These are phyloP conservation scores for Drosophila ficusphila DNA, from an alignment of 1,140 invertebrate species.

Conservation along the genomic window DNA sequence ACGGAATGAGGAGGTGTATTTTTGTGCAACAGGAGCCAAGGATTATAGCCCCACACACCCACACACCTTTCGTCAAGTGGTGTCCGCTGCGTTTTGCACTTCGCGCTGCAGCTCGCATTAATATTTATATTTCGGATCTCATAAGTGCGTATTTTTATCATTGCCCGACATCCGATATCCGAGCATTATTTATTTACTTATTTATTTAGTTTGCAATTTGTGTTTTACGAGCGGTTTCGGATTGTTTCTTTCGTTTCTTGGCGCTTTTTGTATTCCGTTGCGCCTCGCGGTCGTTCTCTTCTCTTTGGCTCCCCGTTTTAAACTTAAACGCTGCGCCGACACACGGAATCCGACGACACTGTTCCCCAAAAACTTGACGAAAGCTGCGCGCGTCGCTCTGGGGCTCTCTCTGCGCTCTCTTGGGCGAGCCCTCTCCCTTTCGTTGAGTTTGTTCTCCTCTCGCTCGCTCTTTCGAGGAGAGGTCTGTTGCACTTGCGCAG, in stretches of 20 bases:
- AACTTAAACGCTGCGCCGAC: slow-evolving; percentile 51
- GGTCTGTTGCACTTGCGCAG: slow-evolving; percentile 67
- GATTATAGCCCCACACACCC: background rate
- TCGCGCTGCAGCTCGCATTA: slow-evolving; percentile 27
- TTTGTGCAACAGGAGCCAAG: too few species aligned
- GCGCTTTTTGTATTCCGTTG: slow-evolving; percentile 73
- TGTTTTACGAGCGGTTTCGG: slow-evolving; percentile 28
- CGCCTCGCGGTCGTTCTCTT: slow-evolving; percentile 61
- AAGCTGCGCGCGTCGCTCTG: slow-evolving; percentile 30
- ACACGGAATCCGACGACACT: slow-evolving; percentile 8
- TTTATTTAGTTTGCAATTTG: slow-evolving; percentile 28
- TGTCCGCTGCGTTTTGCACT: slow-evolving; percentile 38
- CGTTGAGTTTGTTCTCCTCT: slow-evolving; percentile 26
- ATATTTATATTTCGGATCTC: slow-evolving; percentile 62
- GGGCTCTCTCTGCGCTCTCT: slow-evolving; percentile 5
- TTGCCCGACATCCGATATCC: slow-evolving; percentile 22
- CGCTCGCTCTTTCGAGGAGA: background rate
- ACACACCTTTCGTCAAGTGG: slow-evolving; percentile 68
- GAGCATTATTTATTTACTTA: slow-evolving; percentile 44
- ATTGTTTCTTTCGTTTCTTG: slow-evolving; percentile 31
- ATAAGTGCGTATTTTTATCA: slow-evolving; percentile 60
- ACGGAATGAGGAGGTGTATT: too few species aligned
- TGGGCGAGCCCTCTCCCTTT: slow-evolving; percentile 1
- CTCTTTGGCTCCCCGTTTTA: slow-evolving; percentile 61
- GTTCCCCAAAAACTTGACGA: slow-evolving; percentile 31